Evolutionary conservation across 1,140 invertebrate genomes (phyloP).

Genomic region (Coenobita brevimanus): DNA sequence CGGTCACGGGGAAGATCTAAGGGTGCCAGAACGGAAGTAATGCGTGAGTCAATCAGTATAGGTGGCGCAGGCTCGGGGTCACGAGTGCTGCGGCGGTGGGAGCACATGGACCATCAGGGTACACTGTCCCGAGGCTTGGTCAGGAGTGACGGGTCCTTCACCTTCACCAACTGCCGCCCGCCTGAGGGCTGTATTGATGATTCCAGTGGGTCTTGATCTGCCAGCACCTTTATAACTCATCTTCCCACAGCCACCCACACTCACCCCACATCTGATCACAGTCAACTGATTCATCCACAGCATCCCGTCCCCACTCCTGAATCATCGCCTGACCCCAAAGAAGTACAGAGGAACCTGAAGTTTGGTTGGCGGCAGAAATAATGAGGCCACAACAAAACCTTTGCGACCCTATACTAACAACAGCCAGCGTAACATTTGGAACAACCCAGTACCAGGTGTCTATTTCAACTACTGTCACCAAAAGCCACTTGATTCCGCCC

Average conservation of each 20-base stretch:
- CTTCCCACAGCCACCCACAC: not conserved
- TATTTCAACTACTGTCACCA: no score
- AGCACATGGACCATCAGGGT: conserved; percentile 46
- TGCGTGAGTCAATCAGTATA: no score
- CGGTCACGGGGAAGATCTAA: not conserved
- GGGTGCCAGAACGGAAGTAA: not conserved
- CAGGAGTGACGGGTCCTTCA: conserved; percentile 38
- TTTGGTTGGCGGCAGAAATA: no score
- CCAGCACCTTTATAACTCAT: not conserved
- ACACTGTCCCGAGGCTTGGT: conserved; percentile 41
- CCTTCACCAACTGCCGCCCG: conserved; percentile 53
- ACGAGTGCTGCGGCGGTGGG: conserved; percentile 32
- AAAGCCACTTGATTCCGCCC: no score
- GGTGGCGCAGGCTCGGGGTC: no score
- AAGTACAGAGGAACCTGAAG: no score
- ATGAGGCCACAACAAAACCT: no score
- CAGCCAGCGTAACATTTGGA: not conserved
- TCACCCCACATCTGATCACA: not conserved
- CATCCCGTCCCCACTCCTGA: not conserved
- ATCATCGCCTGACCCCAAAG: not conserved
- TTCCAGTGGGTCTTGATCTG: not conserved
- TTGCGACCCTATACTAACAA: not conserved
- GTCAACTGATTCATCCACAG: not conserved
- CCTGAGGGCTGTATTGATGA: not conserved
- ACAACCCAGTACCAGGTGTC: no score